phyloP scores from a whole-genome alignment of 2,797 vertebrate species.

The Schizopygopsis pylzovi region DNA sequence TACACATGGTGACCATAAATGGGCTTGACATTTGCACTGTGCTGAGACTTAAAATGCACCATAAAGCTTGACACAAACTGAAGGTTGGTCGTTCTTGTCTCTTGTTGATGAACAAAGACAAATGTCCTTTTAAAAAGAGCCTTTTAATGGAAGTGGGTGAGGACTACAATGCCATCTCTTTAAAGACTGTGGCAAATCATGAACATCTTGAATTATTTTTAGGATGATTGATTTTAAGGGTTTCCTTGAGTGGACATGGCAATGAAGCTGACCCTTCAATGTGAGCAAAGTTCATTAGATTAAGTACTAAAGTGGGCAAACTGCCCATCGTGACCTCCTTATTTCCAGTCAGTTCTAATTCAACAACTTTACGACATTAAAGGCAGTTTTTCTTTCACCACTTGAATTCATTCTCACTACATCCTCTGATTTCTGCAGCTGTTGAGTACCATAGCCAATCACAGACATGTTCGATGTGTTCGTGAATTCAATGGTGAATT shows the following conservation, averaged over 20 bases:
- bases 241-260: slow-evolving; percentile 20
- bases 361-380: neutral
- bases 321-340: neutral
- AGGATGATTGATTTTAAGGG: slow-evolving; percentile 19
- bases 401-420: neutral
- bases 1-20: neutral
- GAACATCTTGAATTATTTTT: slow-evolving; percentile 25
- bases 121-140: neutral
- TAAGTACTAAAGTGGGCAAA: neutral
- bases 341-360: neutral
- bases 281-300: slow-evolving; percentile 45
- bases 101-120: neutral
- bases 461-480: neutral
- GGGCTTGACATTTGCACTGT: slow-evolving; percentile 2
- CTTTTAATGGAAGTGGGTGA: neutral
- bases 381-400: slow-evolving; percentile 9
- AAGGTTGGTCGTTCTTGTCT: neutral
- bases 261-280: slow-evolving; percentile 32
- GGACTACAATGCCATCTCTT: slow-evolving; percentile 1
- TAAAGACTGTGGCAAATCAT: slow-evolving; percentile 10
- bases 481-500: neutral
- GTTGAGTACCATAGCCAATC: neutral
- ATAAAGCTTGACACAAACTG: slow-evolving; percentile 20
- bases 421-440: slow-evolving; percentile 1
- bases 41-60: neutral